Percentiles rank a stretch among this genome's conserved stretches.
Conservation (phyloP, 2,888 invertebrate species). For the Epinotia demarniana region DNA sequence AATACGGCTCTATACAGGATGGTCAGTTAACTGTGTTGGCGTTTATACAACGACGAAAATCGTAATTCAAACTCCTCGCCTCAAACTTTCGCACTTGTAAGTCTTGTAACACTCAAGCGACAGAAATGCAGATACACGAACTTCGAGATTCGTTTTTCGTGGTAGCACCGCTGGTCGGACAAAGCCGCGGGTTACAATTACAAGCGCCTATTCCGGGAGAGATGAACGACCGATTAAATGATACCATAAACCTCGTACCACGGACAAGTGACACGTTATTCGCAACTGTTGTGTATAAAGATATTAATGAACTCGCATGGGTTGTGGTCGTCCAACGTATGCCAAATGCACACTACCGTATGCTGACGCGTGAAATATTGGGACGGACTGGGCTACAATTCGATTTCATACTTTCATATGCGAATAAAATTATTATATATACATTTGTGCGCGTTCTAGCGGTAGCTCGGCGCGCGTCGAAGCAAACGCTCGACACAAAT, state of each 20-base stretch:
- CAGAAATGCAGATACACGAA: too few relatives aligned
- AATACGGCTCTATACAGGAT: too few relatives aligned
- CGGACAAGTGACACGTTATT: conserved; percentile 27
- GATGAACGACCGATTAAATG: conserved; percentile 43
- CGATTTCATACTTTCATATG: background rate
- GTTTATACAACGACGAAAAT: too few relatives aligned
- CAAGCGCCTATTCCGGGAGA: conserved; percentile 25
- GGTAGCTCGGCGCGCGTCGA: background rate
- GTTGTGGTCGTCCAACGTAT: conserved; percentile 37
- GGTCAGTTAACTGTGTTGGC: too few relatives aligned
- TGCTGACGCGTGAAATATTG: conserved; percentile 47
- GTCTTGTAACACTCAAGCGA: too few relatives aligned
- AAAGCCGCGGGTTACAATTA: background rate
- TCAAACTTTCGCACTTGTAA: too few relatives aligned
- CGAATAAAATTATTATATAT: background rate
- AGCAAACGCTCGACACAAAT: background rate
- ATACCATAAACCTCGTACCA: conserved; percentile 31
- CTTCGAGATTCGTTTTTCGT: too few relatives aligned
- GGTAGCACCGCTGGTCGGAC: too few relatives aligned
- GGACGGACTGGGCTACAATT: conserved; percentile 24
- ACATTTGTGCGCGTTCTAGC: background rate
- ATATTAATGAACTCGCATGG: conserved; percentile 36
- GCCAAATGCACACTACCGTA: conserved; percentile 51
- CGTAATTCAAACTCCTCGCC: too few relatives aligned
- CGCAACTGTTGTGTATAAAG: conserved; percentile 25